Evolutionary conservation across 2,888 invertebrate species (phyloP).

Genomic region (Cantharis lateralis): DNA sequence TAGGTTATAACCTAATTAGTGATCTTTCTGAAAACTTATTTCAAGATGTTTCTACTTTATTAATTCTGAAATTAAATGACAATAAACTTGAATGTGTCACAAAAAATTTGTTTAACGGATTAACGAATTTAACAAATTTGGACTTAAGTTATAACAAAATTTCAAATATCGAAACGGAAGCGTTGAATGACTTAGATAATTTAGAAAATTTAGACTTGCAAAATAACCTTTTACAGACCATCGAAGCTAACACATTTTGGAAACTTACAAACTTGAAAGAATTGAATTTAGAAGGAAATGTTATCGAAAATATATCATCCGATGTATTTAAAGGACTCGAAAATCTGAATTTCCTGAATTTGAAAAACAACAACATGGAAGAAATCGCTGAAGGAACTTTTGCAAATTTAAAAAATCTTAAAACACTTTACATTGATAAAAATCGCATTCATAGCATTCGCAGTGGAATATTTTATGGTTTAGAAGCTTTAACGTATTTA

Average conservation of each 20-base stretch:
- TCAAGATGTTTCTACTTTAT: not conserved
- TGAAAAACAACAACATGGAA: not conserved
- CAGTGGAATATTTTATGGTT: not conserved
- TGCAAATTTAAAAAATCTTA: not conserved
- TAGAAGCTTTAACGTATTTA: not conserved
- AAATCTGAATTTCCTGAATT: not conserved
- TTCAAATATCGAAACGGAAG: not conserved
- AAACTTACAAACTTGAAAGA: not conserved
- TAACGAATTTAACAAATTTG: slow-evolving; percentile 1
- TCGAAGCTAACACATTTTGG: not conserved
- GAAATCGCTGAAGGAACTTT: not conserved
- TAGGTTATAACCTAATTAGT: not conserved
- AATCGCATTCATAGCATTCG: not conserved
- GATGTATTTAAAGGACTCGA: slow-evolving; percentile 1
- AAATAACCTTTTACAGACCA: not conserved
- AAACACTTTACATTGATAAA: not conserved
- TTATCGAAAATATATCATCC: not conserved
- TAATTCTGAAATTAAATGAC: not conserved
- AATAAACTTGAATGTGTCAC: not conserved
- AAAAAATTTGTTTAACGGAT: not conserved
- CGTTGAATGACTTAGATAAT: slow-evolving; percentile 1
- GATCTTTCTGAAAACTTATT: slow-evolving; percentile 2
- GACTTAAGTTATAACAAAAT: not conserved
- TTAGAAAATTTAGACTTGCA: slow-evolving; percentile 1
- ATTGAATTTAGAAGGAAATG: not conserved